Percentiles rank a stretch among this genome's conserved stretches.
Conservation (phyloP, 2,888 invertebrate genomes). For the Gisinianus flammeolus region DNA sequence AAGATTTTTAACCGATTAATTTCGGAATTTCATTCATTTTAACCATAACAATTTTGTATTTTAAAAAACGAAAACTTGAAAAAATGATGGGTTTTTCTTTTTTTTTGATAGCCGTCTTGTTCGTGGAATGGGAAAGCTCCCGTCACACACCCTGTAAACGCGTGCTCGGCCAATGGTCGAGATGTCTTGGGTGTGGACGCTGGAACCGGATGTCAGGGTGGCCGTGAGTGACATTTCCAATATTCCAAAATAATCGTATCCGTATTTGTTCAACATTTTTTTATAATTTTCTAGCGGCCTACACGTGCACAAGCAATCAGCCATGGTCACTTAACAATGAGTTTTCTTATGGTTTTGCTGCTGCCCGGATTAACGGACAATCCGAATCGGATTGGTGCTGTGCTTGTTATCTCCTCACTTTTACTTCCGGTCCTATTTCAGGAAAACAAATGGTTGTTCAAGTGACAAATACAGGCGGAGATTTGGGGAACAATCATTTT, state of each 20-base stretch:
- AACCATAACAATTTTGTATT: background rate
- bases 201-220: background rate
- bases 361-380: conserved; percentile 11
- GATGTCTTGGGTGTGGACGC: background rate
- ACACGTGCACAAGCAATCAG: background rate
- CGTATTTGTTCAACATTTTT: background rate
- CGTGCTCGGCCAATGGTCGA: background rate
- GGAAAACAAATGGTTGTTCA: conserved; percentile 47
- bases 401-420: conserved; percentile 45
- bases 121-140: background rate
- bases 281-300: background rate
- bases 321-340: background rate
- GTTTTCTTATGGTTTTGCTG: background rate
- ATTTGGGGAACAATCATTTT: conserved; percentile 48
- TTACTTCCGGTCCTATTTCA: conserved; percentile 40
- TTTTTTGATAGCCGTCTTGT: background rate
- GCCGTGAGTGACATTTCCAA: background rate
- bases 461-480: conserved; percentile 48
- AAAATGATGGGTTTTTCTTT: too few species aligned
- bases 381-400: conserved; percentile 45
- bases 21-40: too few species aligned
- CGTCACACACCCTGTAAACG: background rate
- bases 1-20: background rate
- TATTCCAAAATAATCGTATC: background rate
- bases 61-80: background rate